Conservation (phyloP, 2,888 invertebrate genomes). For the Cybosia mesomella region DNA sequence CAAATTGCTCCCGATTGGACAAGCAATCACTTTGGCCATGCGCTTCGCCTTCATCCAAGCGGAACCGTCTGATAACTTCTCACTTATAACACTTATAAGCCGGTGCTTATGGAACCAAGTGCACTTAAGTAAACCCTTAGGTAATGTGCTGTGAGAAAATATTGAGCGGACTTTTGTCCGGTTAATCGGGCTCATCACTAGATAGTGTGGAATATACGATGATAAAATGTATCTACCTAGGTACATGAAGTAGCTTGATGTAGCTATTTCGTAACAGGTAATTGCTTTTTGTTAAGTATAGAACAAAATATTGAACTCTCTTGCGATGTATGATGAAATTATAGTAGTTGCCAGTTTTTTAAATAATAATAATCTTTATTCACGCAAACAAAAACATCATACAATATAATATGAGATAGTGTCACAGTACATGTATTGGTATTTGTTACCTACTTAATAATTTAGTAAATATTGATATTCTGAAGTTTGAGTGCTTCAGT, state of each 20-base stretch:
- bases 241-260: not conserved
- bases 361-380: too few species aligned
- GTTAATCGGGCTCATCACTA: conserved; percentile 29
- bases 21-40: conserved; percentile 37
- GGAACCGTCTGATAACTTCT: conserved; percentile 54
- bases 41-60: conserved; percentile 39
- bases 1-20: conserved; percentile 47
- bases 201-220: conserved; percentile 6
- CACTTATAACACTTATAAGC: conserved; percentile 32
- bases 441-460: too few species aligned
- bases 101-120: conserved; percentile 25
- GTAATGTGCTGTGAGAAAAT: conserved; percentile 52
- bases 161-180: conserved; percentile 35
- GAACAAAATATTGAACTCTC: not conserved
- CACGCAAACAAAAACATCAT: too few species aligned
- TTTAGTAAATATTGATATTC: too few species aligned
- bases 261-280: too few species aligned
- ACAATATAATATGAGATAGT: too few species aligned
- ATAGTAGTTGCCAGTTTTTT: too few species aligned
- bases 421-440: too few species aligned
- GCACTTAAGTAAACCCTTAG: conserved; percentile 33
- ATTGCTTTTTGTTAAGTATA: not conserved
- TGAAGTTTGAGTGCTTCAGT: too few species aligned
- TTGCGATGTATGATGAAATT: too few species aligned
- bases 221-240: not conserved